phyloP scores from a whole-genome alignment of 2,797 vertebrate genomes.

The Pangasius mekongensis region DNA sequence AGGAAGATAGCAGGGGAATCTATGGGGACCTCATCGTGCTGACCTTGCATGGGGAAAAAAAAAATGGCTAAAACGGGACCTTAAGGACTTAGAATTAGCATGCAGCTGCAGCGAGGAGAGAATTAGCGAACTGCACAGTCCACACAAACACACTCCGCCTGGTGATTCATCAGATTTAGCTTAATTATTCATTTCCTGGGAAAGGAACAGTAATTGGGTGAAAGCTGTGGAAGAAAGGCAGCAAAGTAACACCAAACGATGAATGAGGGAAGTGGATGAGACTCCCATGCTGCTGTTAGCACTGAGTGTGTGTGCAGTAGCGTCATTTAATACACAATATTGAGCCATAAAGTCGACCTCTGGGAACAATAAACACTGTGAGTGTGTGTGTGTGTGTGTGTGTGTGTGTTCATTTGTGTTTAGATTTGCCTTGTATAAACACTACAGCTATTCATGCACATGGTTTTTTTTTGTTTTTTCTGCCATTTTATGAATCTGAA shows the following conservation, averaged over 20 bases:
- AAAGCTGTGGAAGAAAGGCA: neutral
- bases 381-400: neutral
- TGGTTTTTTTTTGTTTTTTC: neutral
- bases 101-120: constrained; percentile 18
- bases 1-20: constrained; percentile 1
- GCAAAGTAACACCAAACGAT: neutral
- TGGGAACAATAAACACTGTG: neutral
- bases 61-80: constrained; percentile 27
- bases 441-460: neutral
- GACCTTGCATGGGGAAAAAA: neutral
- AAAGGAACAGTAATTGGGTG: constrained; percentile 26
- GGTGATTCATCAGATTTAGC: constrained; percentile 46
- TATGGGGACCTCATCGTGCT: constrained; percentile 8
- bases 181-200: constrained; percentile 33
- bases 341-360: neutral
- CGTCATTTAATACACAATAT: neutral
- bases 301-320: neutral
- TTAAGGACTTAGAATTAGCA: constrained; percentile 47
- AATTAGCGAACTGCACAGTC: constrained; percentile 45
- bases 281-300: neutral
- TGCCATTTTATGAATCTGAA: neutral
- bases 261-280: neutral
- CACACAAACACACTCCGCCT: constrained; percentile 37
- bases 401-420: neutral
- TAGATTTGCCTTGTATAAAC: neutral